Evolutionary conservation across 2,888 invertebrate genomes (phyloP), one percentile per base, ranked within the genome.

Genomic region (Crepidodera aurea): DNA sequence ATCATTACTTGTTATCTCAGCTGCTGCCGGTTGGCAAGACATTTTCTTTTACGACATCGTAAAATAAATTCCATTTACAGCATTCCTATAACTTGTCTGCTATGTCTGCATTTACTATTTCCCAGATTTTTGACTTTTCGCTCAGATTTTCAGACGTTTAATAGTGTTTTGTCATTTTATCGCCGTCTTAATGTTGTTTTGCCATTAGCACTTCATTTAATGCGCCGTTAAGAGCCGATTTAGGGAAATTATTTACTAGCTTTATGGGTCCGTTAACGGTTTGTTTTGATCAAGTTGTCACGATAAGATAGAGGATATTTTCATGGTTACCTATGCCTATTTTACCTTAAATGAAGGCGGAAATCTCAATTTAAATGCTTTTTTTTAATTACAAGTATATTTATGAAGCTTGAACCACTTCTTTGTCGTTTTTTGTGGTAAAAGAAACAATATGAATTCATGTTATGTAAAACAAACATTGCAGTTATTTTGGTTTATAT

Each of bases 1-100:
- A 57, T 67, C 68, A 61, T 67, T 70, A 69, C 62, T 62, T 69
- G 69, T 69, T 71, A 71, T 71, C 71, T 71, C 68, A 69, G 70
- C 66, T 68, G 68, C 62, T 68, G 67, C 68, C 64, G 64, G 65
- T 67, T 67, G 60, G 67, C 62, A 69, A 67, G 70, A 69, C 71
- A 71, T 71, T 70, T 64, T 63, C 66, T 69, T 71, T 71, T 69
- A 71, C 66, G 71, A 67, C 63, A 62, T 40, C 70, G 67, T 71
- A 68, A 71, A 71, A 70, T 70, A 69, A 71, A 71, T 69, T 64
- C 66, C 67, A 63, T 55, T 59, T 54, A 59, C 56, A 50, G 66
- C 61, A 63, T 64, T 62, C 64, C 55, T 57, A 64, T 64, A 63
- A 65, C 48, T 66, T 51, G 61, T 60, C 61, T 60, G 25, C 54